Evolutionary conservation across 2,797 vertebrate species (phyloP), one percentile per base, ranked within the genome.

Genomic region (Sylvilagus floridanus): DNA sequence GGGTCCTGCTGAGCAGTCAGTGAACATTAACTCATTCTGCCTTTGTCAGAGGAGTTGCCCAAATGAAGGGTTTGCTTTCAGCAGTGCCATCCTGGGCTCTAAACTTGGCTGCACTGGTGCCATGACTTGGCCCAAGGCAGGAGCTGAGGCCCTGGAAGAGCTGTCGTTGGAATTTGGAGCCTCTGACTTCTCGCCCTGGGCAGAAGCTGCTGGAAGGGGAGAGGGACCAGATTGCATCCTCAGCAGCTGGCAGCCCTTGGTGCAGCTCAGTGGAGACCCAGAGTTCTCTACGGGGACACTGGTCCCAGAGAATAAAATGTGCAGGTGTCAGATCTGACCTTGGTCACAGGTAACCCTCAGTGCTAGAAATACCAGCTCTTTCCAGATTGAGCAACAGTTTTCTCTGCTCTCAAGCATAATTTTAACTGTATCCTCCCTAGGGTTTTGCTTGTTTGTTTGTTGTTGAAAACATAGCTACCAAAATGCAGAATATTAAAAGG

Each of bases 381-480:
- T 94, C 65, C 2, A 7, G 82, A 52, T 47, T 75, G 87, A 91
- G 82, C 66, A 72, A 78, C 8, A 52, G 14, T 68, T 73, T 95
- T 54, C 75, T 60, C 54, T 4, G 0, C 28, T 47, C 6, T 84
- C 54, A 35, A 95, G 76, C 47, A 68, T 84, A n/a, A 66, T 88
- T 85, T 93, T 86, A 93, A 88, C 35, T 21, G 2, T 42, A 93
- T 95, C 68, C 57, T 90, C 62, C 72, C 91, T 92, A 30, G 35
- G 54, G 54, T 60, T 62, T 65, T 89, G 24, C 21, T 50, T 85
- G 24, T 77, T 83, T 86, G 69, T 57, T 91, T 91, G 30, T 84
- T 52, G 54, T 90, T 90, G 75, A 89, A 82, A 88, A 86, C 79
- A 62, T 92, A 77, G 19, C 66, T 79, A 65, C 30, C 11, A 69